Base-by-base conservation (phyloP, 1,140 invertebrate species). In the Formica exsecta region DNA sequence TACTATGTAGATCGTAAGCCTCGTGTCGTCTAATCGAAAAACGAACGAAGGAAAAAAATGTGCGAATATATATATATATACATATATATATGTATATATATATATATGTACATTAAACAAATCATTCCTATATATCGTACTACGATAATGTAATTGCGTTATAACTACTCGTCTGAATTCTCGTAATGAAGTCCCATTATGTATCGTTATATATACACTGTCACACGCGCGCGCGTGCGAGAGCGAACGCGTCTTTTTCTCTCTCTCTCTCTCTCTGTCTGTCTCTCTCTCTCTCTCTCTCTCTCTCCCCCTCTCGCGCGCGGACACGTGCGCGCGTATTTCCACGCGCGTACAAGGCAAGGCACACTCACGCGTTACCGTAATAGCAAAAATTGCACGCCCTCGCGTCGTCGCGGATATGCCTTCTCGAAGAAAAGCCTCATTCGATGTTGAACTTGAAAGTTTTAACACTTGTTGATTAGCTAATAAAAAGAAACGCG, bases 391-490 rank as follows among this genome's bases (percentile, higher is more conserved):
- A 90, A 91, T 92, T 93, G 92, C 93, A 93, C 93, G 91, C 92
- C 89, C 92, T 92, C 91, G 93, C 76, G 76, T 93, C 92, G 92
- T 93, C 91, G 92, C 91, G 92, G 89, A 94, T 25, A 80, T 93
- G 94, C 93, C 93, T 94, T 94, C 92, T 94, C 89, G 93, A 93
- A 92, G 91, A 93, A 91, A 80, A 95, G 94, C 93, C 93, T 95
- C 94, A 94, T 94, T 95, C 91, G 93, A 94, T 94, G 94, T 95
- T 95, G 94, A 94, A 94, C 92, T 95, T 95, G 91, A 94, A 95
- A 95, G 94, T 95, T 95, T 95, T 94, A 95, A 95, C 91, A 93
- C 91, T 93, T 95, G 94, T 95, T 95, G 92, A 94, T 94, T 94
- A 93, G 93, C 93, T 94, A 91, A 91, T 92, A 90, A 91, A 65